A percentile compares a stretch with the other conserved stretches of the same genome.
These are phyloP conservation scores for Xestia ashworthii DNA, from an alignment of 2,888 invertebrate genomes.

Conservation along the genomic window DNA sequence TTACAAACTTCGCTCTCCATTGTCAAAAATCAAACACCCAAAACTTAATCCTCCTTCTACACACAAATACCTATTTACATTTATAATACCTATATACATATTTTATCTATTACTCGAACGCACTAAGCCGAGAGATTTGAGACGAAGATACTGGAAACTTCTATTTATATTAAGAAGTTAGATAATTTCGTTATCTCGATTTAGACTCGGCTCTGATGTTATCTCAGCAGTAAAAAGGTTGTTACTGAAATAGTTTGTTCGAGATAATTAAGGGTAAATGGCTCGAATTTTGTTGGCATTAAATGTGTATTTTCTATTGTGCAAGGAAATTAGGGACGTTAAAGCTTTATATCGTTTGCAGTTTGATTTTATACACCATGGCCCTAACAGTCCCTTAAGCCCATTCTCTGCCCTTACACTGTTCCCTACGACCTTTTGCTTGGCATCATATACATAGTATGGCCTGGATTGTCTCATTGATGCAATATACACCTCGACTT, in stretches of 20 bases:
- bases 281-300: constrained; percentile 29
- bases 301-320: constrained; percentile 45
- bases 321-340: constrained; percentile 23
- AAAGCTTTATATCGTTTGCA: constrained; percentile 9
- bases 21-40: neutral
- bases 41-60: constrained; percentile 1
- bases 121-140: constrained; percentile 27
- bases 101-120: constrained; percentile 27
- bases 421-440: neutral
- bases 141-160: constrained; percentile 50
- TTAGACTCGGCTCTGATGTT: constrained; percentile 51
- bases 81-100: constrained; percentile 19
- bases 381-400: neutral
- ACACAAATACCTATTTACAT: constrained; percentile 34
- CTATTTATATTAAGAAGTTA: constrained; percentile 60
- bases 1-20: neutral
- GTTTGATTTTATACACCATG: constrained; percentile 8
- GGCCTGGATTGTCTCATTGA: neutral
- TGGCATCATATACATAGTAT: too few relatives aligned
- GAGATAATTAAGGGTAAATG: constrained; percentile 44
- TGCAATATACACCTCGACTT: neutral
- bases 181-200: constrained; percentile 62
- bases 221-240: constrained; percentile 58
- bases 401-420: neutral
- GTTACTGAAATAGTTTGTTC: constrained; percentile 53